Base-by-base conservation (phyloP, 2,888 invertebrate genomes). In the Belgica antarctica region DNA sequence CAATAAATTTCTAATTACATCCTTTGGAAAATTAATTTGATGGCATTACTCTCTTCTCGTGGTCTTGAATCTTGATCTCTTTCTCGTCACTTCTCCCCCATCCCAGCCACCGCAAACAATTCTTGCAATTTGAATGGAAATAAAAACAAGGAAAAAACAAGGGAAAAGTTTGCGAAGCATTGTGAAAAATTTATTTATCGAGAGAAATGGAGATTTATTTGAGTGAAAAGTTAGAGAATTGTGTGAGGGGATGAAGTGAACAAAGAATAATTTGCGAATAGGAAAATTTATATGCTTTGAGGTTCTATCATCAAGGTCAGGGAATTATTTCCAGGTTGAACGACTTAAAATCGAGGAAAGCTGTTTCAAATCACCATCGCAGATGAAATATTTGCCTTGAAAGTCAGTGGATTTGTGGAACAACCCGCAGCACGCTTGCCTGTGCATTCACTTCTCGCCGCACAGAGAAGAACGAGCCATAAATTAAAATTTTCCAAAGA, bases 401-500 rank as follows among this genome's bases (percentile, higher is more conserved):
- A 41, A 41, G 41, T 15, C n/a, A 41, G 41, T 41, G 41, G 41
- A 41, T 41, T 41, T 41, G 41, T 41, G n/a, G 41, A 3, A 52
- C 17, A 52, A 17, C 19, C 10, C 19, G 52, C 52, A 52, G 12
- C 52, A 22, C 15, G 8, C 17, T 22, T 19, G 3, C 52, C 8
- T 52, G 19, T 24, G 52, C 52, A 52, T 15, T 52, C 22, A 52
- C 25, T 46, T 12, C 22, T 27, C 25, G 27, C 59, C 1, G 22
- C 15, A n/a, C 10, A 15, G 41, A 41, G 41, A 41, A 15, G 27
- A 59, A 4, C 41, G 25, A 47, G 25, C 41, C 7, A 63, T 63
- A 63, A 63, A 63, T 63, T 63, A 65, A 65, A 65, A 27, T 65
- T 65, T 65, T 65, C 65, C 65, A 65, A 36, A 46, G 46, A 65